phyloP scores from a whole-genome alignment of 2,888 invertebrate species.

The Apamea monoglypha region DNA sequence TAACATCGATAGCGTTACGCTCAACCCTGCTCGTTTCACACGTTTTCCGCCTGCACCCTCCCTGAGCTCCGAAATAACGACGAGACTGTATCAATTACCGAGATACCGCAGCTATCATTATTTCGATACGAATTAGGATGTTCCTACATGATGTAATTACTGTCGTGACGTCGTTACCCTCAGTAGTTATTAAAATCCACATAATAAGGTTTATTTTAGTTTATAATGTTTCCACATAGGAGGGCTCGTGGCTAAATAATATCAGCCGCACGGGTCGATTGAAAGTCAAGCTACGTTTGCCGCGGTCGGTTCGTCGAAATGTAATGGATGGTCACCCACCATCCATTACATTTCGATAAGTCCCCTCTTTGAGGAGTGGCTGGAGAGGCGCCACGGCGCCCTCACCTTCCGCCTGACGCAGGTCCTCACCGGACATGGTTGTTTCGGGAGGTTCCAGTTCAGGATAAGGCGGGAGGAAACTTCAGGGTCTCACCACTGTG shows the following conservation, averaged over 20 bases:
- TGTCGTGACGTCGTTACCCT: not conserved
- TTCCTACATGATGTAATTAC: constrained; percentile 31
- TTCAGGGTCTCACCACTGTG: too few relatives aligned
- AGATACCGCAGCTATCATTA: constrained; percentile 43
- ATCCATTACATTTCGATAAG: too few relatives aligned
- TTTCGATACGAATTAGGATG: constrained; percentile 39
- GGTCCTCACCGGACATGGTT: too few relatives aligned
- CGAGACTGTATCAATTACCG: constrained; percentile 42
- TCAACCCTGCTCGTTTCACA: not conserved
- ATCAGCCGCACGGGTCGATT: not conserved
- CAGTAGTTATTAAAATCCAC: not conserved
- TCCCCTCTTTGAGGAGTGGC: too few relatives aligned
- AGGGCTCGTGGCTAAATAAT: not conserved
- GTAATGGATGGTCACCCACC: too few relatives aligned
- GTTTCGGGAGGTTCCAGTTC: too few relatives aligned
- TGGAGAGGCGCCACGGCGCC: too few relatives aligned
- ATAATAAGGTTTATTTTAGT: not conserved
- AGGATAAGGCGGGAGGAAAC: too few relatives aligned
- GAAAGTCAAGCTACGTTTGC: too few relatives aligned
- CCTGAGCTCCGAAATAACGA: constrained; percentile 26
- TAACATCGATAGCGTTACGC: not conserved
- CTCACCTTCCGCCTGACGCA: too few relatives aligned
- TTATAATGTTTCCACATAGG: not conserved
- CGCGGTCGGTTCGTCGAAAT: too few relatives aligned
- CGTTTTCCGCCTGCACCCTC: not conserved